Evolutionary conservation across 2,888 invertebrate species (phyloP).

Genomic region (Anthoptus insignis): DNA sequence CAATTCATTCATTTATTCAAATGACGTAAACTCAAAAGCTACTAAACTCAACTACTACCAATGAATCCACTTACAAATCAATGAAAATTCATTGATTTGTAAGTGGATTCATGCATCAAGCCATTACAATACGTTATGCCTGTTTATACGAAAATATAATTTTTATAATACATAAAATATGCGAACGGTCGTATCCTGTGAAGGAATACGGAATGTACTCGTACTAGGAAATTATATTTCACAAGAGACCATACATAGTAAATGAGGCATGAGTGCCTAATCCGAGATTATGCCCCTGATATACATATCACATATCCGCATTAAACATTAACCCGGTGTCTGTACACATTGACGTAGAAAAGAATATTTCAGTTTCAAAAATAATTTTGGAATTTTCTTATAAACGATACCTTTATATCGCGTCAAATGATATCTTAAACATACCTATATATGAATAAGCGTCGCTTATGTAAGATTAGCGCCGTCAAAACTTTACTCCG

Average conservation of each 20-base stretch:
- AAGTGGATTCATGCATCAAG: too few species aligned
- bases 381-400: too few species aligned
- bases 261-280: constrained; percentile 27
- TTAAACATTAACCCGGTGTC: constrained; percentile 12
- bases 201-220: constrained; percentile 17
- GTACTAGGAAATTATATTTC: constrained; percentile 27
- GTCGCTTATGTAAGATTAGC: constrained; percentile 12
- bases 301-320: constrained; percentile 1
- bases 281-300: constrained; percentile 24
- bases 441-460: not conserved
- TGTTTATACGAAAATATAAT: not conserved
- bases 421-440: too few species aligned
- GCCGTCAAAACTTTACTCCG: not conserved
- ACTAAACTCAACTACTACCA: too few species aligned
- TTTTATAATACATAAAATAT: constrained; percentile 2
- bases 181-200: constrained; percentile 15
- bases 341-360: not conserved
- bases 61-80: too few species aligned
- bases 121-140: too few species aligned
- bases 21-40: too few species aligned
- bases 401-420: not conserved
- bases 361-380: not conserved
- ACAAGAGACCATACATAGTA: constrained; percentile 26
- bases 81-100: too few species aligned
- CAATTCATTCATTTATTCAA: too few species aligned